Conservation (phyloP, 1,140 invertebrate species). For the Steinernema khuongi region DNA sequence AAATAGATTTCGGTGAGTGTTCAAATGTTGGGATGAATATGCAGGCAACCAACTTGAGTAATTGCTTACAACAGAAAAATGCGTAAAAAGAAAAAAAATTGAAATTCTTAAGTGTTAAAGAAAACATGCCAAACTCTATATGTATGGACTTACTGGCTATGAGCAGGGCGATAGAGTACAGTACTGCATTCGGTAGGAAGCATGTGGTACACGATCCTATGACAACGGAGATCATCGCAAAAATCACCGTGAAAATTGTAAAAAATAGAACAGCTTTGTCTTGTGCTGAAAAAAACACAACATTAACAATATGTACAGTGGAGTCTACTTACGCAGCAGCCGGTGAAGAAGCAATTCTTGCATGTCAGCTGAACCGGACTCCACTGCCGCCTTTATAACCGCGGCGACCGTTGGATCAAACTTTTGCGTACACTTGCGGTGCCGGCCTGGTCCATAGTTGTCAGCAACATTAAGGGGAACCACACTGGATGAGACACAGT, state of each 20-base stretch:
- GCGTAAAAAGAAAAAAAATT: too few species aligned
- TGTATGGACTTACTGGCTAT: conserved; percentile 44
- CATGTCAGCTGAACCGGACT: conserved; percentile 40
- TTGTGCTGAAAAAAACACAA: conserved; percentile 41
- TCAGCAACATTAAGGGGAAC: conserved; percentile 24
- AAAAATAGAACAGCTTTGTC: conserved; percentile 53
- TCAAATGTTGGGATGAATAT: too few species aligned
- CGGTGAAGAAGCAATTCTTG: conserved; percentile 42
- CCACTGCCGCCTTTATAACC: conserved; percentile 43
- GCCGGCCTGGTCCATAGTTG: conserved; percentile 27
- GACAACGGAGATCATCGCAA: conserved; percentile 46
- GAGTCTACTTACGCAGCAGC: conserved; percentile 43
- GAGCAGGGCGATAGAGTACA: conserved; percentile 43
- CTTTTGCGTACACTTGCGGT: conserved; percentile 35
- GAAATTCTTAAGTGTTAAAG: neutral
- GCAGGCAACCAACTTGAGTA: too few species aligned
- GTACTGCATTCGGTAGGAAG: conserved; percentile 44
- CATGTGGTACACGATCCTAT: conserved; percentile 48
- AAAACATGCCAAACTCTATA: conserved; percentile 11
- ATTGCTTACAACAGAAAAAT: too few species aligned
- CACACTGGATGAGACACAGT: conserved; percentile 41
- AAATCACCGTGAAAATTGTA: conserved; percentile 45
- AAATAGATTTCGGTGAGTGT: too few species aligned
- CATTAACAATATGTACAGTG: conserved; percentile 17
- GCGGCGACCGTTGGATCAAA: conserved; percentile 28